These are phyloP conservation scores for Cetoscarus ocellatus DNA, from an alignment of 2,797 vertebrate genomes.

Conservation along the genomic window DNA sequence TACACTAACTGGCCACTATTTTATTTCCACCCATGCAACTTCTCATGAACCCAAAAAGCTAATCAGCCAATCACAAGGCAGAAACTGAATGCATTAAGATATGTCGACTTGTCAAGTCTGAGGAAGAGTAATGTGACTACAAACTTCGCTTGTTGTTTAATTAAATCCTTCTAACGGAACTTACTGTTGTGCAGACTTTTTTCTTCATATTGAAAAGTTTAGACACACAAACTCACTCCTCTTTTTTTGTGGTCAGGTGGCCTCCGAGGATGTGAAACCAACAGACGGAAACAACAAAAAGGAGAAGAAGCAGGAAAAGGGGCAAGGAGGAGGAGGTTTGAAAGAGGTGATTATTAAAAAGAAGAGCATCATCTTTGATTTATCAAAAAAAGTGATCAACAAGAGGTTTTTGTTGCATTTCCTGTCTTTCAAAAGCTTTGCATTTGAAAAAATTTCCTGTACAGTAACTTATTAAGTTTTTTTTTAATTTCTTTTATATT, in stretches of 20 bases:
- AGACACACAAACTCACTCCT: not conserved
- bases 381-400: too few species aligned
- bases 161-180: too few species aligned
- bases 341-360: conserved; percentile 70
- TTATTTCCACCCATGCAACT: too few species aligned
- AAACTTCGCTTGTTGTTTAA: too few species aligned
- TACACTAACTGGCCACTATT: too few species aligned
- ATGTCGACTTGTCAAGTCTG: too few species aligned
- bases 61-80: too few species aligned
- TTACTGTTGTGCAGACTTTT: too few species aligned
- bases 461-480: not conserved
- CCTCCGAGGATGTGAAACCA: conserved; percentile 43
- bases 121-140: too few species aligned
- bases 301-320: conserved; percentile 75
- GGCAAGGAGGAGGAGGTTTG: conserved; percentile 28
- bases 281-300: conserved; percentile 75
- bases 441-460: not conserved
- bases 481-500: not conserved
- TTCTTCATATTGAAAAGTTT: not conserved
- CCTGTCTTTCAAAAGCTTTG: not conserved
- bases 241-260: conserved; percentile 41
- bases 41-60: too few species aligned
- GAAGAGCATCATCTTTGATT: not conserved
- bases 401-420: rapidly evolving
- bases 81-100: too few species aligned